Evolutionary conservation across 2,797 vertebrate species (phyloP), one percentile per base, ranked within the genome.

Genomic region (Muscicapa striata): DNA sequence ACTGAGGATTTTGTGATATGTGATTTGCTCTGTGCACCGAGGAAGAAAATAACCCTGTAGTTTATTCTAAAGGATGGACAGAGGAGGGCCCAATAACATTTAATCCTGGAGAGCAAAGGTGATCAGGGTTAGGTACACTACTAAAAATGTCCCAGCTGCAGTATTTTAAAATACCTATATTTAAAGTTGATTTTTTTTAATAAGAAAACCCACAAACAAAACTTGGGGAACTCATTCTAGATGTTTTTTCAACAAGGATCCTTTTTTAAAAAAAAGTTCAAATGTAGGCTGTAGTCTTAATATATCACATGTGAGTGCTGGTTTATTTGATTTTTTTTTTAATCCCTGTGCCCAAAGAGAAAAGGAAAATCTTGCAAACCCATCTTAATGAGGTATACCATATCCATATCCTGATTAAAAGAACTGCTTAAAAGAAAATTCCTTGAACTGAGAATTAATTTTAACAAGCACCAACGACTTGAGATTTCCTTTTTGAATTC

Each of bases 371-470:
- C 62, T 92, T 82, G 21, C 75, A 52, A 89, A 32, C 32, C 32
- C 63, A 54, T 74, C 54, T 49, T 76, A 75, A 64, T 3, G 19
- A 87, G 80, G 55, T 84, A n/a, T 81, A 73, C 51, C 59, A 8
- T 72, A 22, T 82, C 76, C 58, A 10, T 58, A 11, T 91, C 79
- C 68, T 80, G 74, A 84, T 94, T 85, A 87, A 87, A 89, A 89
- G 10, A 78, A 49, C 38, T 89, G 26, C 83, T 87, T 82, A 30
- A 61, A 80, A 61, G 84, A 83, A 58, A 62, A 88, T 36, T 20
- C 61, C 17, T 84, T 55, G 55, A 78, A 51, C 67, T 78, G 79
- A 84, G 75, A 83, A 80, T 41, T 77, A 64, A 86, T 79, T 92
- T 84, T 73, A 75, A 59, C 55, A 48, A 76, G 91, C 34, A 34